Evolutionary conservation across 2,797 vertebrate species (phyloP).

Genomic region (Masticophis lateralis): DNA sequence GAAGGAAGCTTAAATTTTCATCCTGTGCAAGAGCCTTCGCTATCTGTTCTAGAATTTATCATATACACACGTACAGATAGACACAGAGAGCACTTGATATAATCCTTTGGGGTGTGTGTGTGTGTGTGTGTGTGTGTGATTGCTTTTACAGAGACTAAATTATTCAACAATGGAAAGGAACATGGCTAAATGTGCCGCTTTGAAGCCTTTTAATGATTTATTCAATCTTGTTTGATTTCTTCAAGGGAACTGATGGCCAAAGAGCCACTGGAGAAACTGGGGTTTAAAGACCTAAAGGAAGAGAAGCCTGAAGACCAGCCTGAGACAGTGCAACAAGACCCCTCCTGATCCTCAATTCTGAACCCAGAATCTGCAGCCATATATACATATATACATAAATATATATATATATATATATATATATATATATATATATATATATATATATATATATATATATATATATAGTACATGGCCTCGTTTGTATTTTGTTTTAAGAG

Average conservation of each 20-base stretch:
- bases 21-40: background rate
- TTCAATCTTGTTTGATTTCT: conserved; percentile 16
- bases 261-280: conserved; percentile 86
- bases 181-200: background rate
- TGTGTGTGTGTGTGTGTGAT: too few relatives aligned
- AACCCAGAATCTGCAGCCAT: conserved; percentile 5
- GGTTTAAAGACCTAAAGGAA: conserved; percentile 82
- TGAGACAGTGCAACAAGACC: conserved; percentile 50
- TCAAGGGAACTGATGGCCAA: conserved; percentile 86
- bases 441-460: background rate
- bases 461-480: conserved; percentile 4
- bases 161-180: background rate
- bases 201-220: background rate
- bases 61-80: too few relatives aligned
- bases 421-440: too few relatives aligned
- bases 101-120: background rate
- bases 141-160: background rate
- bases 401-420: background rate
- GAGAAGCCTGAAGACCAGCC: conserved; percentile 60
- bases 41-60: background rate
- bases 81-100: too few relatives aligned
- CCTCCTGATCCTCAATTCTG: background rate
- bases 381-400: background rate
- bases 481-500: background rate
- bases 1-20: background rate